Conservation (phyloP, 1,140 invertebrate species). For the Drosophila asahinai region DNA sequence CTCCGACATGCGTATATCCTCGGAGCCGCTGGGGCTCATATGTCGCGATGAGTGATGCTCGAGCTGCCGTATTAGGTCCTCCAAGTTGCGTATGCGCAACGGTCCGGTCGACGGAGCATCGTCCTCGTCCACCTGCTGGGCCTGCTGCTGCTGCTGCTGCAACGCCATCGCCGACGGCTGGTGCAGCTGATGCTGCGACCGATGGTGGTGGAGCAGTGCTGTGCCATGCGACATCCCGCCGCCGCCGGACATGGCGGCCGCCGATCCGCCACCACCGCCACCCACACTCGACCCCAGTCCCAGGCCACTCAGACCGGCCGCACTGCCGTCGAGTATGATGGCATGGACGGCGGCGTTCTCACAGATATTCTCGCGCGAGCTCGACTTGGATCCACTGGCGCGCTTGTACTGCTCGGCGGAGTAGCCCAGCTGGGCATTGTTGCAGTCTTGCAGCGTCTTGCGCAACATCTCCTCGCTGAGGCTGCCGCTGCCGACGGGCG, state of each 20-base stretch:
- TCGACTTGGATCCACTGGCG: constrained; percentile 86
- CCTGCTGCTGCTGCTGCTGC: constrained; percentile 51
- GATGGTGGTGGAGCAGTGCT: constrained; percentile 79
- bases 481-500: constrained; percentile 87
- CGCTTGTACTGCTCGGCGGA: constrained; percentile 87
- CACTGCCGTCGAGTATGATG: constrained; percentile 80
- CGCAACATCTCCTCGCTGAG: constrained; percentile 88
- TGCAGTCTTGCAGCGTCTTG: constrained; percentile 89
- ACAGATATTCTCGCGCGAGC: constrained; percentile 88
- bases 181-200: constrained; percentile 80
- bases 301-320: constrained; percentile 50
- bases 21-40: constrained; percentile 95
- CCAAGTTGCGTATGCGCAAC: constrained; percentile 94
- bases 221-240: constrained; percentile 56
- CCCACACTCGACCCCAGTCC: constrained; percentile 67
- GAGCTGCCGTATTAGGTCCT: constrained; percentile 95
- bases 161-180: constrained; percentile 66
- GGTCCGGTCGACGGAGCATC: constrained; percentile 90
- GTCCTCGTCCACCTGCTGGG: constrained; percentile 87
- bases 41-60: constrained; percentile 95
- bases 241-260: constrained; percentile 42
- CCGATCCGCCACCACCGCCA: constrained; percentile 40
- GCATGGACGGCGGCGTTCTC: constrained; percentile 86
- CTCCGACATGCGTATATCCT: constrained; percentile 96
- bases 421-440: constrained; percentile 85